Evolutionary conservation across 1,140 invertebrate genomes (phyloP).

Genomic region (Pemphigus obesinymphae): DNA sequence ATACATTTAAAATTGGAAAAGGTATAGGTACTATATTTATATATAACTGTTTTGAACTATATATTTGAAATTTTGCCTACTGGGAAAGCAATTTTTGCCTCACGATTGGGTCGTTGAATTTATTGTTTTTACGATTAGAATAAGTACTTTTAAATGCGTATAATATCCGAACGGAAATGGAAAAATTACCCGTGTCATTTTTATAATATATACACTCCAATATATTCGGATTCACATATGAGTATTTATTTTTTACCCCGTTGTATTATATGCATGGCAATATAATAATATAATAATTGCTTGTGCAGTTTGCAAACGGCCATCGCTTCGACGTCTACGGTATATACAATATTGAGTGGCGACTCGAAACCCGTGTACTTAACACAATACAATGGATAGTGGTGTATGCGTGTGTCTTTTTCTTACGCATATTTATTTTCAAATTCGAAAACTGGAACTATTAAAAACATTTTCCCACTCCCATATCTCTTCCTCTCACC

Average conservation of each 20-base stretch:
- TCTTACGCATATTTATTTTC: constrained; percentile 17
- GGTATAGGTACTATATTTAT: too few species aligned
- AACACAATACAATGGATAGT: too few species aligned
- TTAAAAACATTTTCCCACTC: background rate
- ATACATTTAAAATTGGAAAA: too few species aligned
- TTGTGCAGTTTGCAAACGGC: background rate
- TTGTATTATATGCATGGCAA: too few species aligned
- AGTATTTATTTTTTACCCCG: too few species aligned
- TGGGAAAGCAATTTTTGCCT: too few species aligned
- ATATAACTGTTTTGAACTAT: too few species aligned
- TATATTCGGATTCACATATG: too few species aligned
- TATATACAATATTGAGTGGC: background rate
- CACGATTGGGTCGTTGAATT: too few species aligned
- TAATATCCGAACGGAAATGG: background rate
- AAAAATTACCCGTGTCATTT: background rate
- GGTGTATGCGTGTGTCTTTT: background rate
- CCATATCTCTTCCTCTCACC: background rate
- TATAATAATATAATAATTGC: too few species aligned
- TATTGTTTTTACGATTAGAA: background rate
- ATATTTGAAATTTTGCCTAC: too few species aligned
- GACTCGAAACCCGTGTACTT: background rate
- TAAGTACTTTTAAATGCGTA: background rate
- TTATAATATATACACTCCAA: too few species aligned
- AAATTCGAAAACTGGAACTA: constrained; percentile 33
- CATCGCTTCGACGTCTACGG: background rate